Percentiles rank a stretch among this genome's conserved stretches.
phyloP scores from a whole-genome alignment of 1,140 invertebrate genomes.

The Drosophila malerkotliana region DNA sequence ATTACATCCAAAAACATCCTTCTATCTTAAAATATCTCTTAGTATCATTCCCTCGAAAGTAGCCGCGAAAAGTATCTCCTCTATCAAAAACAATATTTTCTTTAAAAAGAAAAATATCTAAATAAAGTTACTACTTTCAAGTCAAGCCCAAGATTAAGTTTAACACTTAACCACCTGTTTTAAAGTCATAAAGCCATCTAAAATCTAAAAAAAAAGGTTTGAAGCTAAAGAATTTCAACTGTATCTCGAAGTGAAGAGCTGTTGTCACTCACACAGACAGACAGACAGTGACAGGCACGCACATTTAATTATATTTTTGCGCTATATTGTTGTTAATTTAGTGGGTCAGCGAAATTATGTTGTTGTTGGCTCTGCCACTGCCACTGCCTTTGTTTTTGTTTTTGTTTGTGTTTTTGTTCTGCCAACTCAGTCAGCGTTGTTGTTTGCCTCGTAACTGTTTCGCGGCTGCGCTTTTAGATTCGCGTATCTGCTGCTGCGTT shows the following conservation, averaged over 20 bases:
- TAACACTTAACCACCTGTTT: too few species aligned
- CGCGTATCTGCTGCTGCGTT: slow-evolving; percentile 7
- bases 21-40: too few species aligned
- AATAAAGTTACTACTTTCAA: too few species aligned
- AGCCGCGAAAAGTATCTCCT: too few species aligned
- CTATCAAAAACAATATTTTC: too few species aligned
- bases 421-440: slow-evolving; percentile 24
- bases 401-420: slow-evolving; percentile 29
- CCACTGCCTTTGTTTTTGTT: slow-evolving; percentile 6
- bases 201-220: neutral
- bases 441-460: slow-evolving; percentile 61
- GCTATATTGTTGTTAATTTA: slow-evolving; percentile 66
- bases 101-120: too few species aligned
- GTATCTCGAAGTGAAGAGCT: slow-evolving; percentile 49
- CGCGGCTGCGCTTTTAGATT: slow-evolving; percentile 52
- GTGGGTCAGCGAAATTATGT: slow-evolving; percentile 75
- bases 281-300: slow-evolving; percentile 54
- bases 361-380: slow-evolving; percentile 20
- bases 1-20: too few species aligned
- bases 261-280: slow-evolving; percentile 39
- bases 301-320: slow-evolving; percentile 76
- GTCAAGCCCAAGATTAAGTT: too few species aligned
- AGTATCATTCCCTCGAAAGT: too few species aligned
- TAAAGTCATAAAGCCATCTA: neutral
- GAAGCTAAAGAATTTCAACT: slow-evolving; percentile 10